Evolutionary conservation across 2,113 vertebrate species (phyloP), one percentile per base, ranked within the genome.

Genomic region (Paraplagusia blochii): DNA sequence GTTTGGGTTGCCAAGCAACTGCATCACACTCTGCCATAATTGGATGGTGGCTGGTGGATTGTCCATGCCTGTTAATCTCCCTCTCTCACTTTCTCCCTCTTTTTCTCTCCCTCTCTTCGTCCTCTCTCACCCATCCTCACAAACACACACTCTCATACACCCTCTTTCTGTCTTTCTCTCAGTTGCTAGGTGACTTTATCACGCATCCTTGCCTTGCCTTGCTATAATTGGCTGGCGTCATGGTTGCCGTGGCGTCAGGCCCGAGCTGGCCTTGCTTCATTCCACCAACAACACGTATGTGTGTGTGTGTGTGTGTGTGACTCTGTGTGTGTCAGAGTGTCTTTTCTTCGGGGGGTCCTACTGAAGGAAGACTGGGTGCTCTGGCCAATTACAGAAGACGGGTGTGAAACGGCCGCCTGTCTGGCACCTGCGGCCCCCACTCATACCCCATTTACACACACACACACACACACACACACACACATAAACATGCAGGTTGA

Each of bases 141-240:
- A 29, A 4, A 6, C 22, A 29, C 22, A 29, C 22, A 29, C n/a
- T n/a, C n/a, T n/a, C n/a, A n/a, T n/a, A n/a, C n/a, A 14, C 16
- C 48, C 22, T 43, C n/a, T 9, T 7, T 40, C 63, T 51, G 57
- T 54, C 44, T 69, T 49, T 69, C 76, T 69, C 74, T 81, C 82
- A 84, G 93, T 96, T 95, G 93, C 94, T 93, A 94, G 90, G 94
- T 91, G 93, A 95, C 94, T 91, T 87, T 87, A 90, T 90, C 91
- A 84, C 83, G 85, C 85, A 83, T 87, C 83, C 60, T 56, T 60
- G 69, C 61, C 49, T 40, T 54, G 48, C 65, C 9, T 47, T 47
- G 72, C 66, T 81, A 83, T 94, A 92, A 94, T 93, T 93, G 93
- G 90, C 91, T 91, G 84, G 69, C 87, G 86, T 87, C 90, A 87